Evolutionary conservation across 2,113 vertebrate genomes (phyloP).

Genomic region (Halichoerus grypus): DNA sequence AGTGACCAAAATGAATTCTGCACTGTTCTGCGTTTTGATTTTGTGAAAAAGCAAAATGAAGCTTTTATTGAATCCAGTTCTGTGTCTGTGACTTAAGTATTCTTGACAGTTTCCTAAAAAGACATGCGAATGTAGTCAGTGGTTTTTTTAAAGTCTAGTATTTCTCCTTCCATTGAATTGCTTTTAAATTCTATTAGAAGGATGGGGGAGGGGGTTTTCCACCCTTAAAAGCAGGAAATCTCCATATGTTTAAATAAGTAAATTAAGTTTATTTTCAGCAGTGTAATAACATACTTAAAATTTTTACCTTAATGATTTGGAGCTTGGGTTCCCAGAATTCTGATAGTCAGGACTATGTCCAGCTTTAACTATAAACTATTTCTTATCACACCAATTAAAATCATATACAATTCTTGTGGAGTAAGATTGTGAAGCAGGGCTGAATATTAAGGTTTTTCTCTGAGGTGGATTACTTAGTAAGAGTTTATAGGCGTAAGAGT

Average conservation of each 20-base stretch:
- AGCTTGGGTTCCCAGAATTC: background rate
- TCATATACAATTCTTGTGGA: background rate
- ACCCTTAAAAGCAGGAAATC: constrained; percentile 51
- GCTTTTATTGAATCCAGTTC: constrained; percentile 78
- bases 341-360: background rate
- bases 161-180: constrained; percentile 67
- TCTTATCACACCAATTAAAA: background rate
- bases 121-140: constrained; percentile 77
- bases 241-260: constrained; percentile 61
- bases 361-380: background rate
- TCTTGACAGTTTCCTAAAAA: constrained; percentile 70
- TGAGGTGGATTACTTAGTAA: background rate
- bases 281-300: background rate
- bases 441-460: background rate
- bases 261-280: constrained; percentile 61
- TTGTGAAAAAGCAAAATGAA: background rate
- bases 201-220: background rate
- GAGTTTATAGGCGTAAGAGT: background rate
- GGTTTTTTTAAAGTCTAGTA: constrained; percentile 73
- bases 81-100: constrained; percentile 70
- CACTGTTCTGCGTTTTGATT: background rate
- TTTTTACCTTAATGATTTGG: background rate
- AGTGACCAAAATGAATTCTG: background rate
- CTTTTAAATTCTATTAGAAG: constrained; percentile 71
- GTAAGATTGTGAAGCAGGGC: background rate